These are phyloP conservation scores for Crypturellus undulatus DNA, from an alignment of 2,113 vertebrate genomes.

Conservation along the genomic window DNA sequence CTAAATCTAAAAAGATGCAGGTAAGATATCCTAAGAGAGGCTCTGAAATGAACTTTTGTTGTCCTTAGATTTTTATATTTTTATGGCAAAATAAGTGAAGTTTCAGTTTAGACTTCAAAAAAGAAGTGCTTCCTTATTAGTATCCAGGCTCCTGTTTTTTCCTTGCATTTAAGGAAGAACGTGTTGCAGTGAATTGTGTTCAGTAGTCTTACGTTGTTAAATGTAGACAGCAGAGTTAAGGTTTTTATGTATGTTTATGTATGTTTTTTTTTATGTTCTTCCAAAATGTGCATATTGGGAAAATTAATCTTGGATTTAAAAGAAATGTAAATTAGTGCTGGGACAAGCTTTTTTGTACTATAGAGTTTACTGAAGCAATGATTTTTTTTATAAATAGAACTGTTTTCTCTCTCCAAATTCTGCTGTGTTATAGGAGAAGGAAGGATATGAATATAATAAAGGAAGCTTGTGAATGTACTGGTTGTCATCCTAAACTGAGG, in stretches of 20 bases:
- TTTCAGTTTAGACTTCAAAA: background rate
- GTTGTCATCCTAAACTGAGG: background rate
- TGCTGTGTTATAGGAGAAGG: background rate
- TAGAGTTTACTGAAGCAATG: background rate
- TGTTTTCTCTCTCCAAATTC: rapidly evolving
- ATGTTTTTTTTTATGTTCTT: too few relatives aligned
- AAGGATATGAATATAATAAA: background rate
- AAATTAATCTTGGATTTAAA: slow-evolving; percentile 19
- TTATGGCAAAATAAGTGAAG: background rate
- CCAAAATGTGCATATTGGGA: background rate
- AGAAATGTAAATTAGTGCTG: slow-evolving; percentile 3
- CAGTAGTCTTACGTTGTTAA: background rate
- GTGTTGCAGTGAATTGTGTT: background rate
- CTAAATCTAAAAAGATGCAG: background rate
- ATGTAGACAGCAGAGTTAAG: background rate
- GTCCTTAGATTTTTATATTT: background rate
- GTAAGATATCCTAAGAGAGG: background rate
- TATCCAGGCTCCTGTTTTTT: background rate
- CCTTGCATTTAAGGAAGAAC: background rate
- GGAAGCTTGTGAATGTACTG: background rate
- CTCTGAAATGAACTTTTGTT: background rate
- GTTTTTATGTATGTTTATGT: slow-evolving; percentile 11
- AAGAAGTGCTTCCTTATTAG: background rate
- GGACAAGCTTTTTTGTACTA: background rate
- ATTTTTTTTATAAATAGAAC: background rate